Evolutionary conservation across 2,797 vertebrate genomes (phyloP).

Genomic region (Anolis apletophallus): DNA sequence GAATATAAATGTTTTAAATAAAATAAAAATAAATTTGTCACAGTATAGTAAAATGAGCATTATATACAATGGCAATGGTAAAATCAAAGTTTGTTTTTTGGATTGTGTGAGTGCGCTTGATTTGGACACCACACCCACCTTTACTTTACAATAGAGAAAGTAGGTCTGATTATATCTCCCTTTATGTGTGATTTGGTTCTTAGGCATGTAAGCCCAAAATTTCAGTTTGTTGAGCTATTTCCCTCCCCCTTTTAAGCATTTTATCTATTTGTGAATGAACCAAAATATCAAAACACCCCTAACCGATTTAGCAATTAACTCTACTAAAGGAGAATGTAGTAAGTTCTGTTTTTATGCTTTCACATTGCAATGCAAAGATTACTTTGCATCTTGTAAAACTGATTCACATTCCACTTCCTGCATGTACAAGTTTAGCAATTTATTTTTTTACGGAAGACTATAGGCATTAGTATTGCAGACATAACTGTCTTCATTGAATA

Average conservation of each 20-base stretch:
- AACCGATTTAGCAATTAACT: constrained; percentile 53
- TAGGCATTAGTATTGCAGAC: neutral
- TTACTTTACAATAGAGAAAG: neutral
- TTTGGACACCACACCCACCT: neutral
- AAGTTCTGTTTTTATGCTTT: constrained; percentile 42
- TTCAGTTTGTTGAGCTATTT: neutral
- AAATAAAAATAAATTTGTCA: neutral
- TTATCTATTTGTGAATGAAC: neutral
- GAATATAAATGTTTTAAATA: too few relatives aligned
- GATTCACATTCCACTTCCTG: constrained; percentile 1
- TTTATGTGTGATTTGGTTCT: neutral
- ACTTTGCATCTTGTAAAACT: neutral
- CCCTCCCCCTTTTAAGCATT: constrained; percentile 34
- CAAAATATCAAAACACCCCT: constrained; percentile 46
- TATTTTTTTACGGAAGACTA: constrained; percentile 44
- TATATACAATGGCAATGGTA: too few relatives aligned
- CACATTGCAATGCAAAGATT: neutral
- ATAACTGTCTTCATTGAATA: constrained; percentile 11
- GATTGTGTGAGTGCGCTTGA: neutral
- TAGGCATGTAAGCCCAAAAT: neutral
- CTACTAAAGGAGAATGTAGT: constrained; percentile 47
- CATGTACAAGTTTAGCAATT: constrained; percentile 24
- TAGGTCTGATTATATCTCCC: neutral
- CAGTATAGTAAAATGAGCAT: neutral
- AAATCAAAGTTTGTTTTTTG: too few relatives aligned